phyloP scores from a whole-genome alignment of 64 coral and sea anemone genomes.

The Pocillopora verrucosa region DNA sequence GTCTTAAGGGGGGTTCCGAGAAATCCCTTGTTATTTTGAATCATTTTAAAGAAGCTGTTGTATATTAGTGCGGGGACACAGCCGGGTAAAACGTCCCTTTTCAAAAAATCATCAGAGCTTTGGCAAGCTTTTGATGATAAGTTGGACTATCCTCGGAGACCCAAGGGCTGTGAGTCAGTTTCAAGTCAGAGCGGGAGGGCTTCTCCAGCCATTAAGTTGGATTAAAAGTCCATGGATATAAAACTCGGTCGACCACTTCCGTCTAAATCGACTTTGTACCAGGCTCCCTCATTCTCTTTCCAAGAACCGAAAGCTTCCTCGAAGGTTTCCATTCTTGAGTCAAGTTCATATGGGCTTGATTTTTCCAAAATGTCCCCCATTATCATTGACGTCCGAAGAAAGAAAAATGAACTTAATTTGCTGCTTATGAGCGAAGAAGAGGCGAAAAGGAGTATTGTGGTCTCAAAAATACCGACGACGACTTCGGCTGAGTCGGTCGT shows the following conservation, averaged over 20 bases:
- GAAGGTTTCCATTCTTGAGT: background rate
- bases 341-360: background rate
- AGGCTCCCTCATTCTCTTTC: constrained; percentile 5
- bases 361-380: background rate
- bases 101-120: too few relatives aligned
- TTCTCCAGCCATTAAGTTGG: too few relatives aligned
- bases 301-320: background rate
- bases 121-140: too few relatives aligned
- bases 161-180: too few relatives aligned
- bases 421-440: constrained; percentile 9
- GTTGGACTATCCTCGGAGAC: too few relatives aligned
- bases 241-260: too few relatives aligned
- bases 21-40: background rate
- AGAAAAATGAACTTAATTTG: background rate
- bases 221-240: too few relatives aligned
- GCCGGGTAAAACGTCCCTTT: too few relatives aligned
- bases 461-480: constrained; percentile 34
- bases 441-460: constrained; percentile 43
- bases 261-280: background rate
- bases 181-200: too few relatives aligned
- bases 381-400: background rate
- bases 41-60: too few relatives aligned
- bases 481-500: background rate
- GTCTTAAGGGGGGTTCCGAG: background rate
- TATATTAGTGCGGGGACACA: too few relatives aligned